Conservation (phyloP, 2,797 vertebrate species). For the Columba guinea region DNA sequence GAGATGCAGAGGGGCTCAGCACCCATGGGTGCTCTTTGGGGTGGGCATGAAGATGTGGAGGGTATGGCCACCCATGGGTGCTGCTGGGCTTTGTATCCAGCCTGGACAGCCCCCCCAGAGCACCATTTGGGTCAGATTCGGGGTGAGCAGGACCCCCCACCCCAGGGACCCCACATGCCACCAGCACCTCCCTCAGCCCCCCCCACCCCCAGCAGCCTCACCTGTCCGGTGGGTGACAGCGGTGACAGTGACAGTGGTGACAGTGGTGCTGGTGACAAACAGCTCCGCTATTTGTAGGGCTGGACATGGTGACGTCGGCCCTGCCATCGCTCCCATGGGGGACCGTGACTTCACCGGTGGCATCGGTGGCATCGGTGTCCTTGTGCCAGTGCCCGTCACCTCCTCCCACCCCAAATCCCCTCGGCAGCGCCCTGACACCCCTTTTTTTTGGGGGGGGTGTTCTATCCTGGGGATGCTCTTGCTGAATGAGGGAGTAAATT, state of each 20-base stretch:
- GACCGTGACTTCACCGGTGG: background rate
- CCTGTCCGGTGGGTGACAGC: background rate
- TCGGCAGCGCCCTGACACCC: background rate
- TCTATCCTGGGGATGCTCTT: background rate
- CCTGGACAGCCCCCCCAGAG: fast-evolving
- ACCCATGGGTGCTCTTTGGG: background rate
- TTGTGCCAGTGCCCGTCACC: fast-evolving
- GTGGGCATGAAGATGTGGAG: background rate
- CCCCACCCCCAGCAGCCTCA: background rate
- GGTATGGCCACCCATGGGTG: background rate
- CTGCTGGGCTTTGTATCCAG: background rate
- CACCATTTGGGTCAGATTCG: fast-evolving
- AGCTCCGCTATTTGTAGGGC: constrained; percentile 4
- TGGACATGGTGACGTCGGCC: background rate
- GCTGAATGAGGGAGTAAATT: background rate
- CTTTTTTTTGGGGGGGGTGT: no score
- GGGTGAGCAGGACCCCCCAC: background rate
- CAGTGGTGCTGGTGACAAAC: fast-evolving
- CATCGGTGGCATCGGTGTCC: background rate
- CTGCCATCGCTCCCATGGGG: background rate
- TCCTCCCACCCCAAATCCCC: background rate
- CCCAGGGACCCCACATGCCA: background rate
- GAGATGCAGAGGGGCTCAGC: background rate
- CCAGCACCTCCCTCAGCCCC: fast-evolving
- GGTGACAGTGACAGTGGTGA: background rate